A percentile compares a stretch with the other conserved stretches of the same genome.
These are phyloP conservation scores for Drosophila saltans DNA, from an alignment of 1,140 invertebrate genomes.

Conservation along the genomic window DNA sequence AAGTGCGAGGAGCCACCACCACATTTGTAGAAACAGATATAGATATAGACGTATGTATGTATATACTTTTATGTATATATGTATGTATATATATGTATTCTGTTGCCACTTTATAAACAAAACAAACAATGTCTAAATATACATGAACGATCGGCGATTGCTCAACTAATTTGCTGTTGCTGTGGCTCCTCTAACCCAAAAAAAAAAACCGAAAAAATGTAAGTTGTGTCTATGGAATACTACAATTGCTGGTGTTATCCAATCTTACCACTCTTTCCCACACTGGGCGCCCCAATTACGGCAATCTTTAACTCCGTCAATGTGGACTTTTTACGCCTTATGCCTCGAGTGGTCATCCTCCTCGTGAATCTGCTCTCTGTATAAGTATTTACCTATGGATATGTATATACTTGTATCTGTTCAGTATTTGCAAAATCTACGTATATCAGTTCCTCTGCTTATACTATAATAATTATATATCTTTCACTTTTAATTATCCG, in stretches of 20 bases:
- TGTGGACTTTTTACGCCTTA: slow-evolving; percentile 94
- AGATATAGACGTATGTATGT: slow-evolving; percentile 1
- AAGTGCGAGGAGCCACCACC: slow-evolving; percentile 49
- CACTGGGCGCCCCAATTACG: slow-evolving; percentile 92
- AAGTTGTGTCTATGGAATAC: slow-evolving; percentile 41
- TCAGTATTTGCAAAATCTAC: slow-evolving; percentile 14
- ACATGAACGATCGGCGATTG: slow-evolving; percentile 71
- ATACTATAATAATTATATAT: slow-evolving; percentile 14
- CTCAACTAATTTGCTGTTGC: slow-evolving; percentile 77
- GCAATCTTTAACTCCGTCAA: slow-evolving; percentile 94
- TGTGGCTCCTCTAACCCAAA: slow-evolving; percentile 5
- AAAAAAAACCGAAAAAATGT: slow-evolving; percentile 9
- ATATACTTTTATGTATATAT: neutral
- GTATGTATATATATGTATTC: slow-evolving; percentile 27
- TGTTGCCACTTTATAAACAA: slow-evolving; percentile 79
- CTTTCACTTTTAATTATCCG: slow-evolving; percentile 60
- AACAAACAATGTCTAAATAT: slow-evolving; percentile 80
- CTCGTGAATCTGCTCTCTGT: slow-evolving; percentile 27
- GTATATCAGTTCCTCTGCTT: slow-evolving; percentile 50
- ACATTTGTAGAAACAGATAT: slow-evolving; percentile 21
- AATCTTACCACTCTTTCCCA: slow-evolving; percentile 93
- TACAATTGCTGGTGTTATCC: slow-evolving; percentile 26
- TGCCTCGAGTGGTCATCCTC: slow-evolving; percentile 87
- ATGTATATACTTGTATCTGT: neutral
- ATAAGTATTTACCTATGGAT: neutral